Conservation (phyloP, 2,113 vertebrate genomes). For the Ursus arctos region DNA sequence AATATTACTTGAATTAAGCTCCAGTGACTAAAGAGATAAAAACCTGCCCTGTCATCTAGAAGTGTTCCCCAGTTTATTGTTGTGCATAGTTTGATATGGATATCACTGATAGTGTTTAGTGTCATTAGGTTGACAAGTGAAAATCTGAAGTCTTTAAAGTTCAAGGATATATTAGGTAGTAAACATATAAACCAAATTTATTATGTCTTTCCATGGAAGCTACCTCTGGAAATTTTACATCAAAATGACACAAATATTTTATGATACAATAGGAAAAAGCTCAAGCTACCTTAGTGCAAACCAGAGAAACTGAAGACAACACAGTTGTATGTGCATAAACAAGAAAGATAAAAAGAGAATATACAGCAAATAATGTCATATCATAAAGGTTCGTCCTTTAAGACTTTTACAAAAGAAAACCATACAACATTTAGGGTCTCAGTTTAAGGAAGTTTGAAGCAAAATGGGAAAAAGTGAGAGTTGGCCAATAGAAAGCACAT, state of each 20-base stretch:
- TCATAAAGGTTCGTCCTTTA: constrained; percentile 21
- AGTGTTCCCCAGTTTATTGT: background rate
- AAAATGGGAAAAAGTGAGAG: constrained; percentile 19
- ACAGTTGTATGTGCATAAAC: background rate
- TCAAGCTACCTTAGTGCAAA: background rate
- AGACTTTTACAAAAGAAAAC: constrained; percentile 49
- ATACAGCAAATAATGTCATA: background rate
- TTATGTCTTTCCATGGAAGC: constrained; percentile 33
- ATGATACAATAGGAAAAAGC: constrained; percentile 1
- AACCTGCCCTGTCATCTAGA: background rate
- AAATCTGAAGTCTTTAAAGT: constrained; percentile 33
- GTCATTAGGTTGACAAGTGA: background rate
- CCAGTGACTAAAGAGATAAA: background rate
- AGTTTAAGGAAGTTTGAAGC: constrained; percentile 47
- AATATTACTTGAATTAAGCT: constrained; percentile 54
- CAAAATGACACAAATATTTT: constrained; percentile 57
- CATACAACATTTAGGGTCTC: constrained; percentile 35
- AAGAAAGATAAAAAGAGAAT: constrained; percentile 34
- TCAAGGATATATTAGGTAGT: background rate
- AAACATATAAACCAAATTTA: constrained; percentile 42
- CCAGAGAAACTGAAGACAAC: constrained; percentile 2
- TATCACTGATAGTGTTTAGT: background rate
- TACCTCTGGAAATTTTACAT: constrained; percentile 41
- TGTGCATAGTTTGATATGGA: background rate
- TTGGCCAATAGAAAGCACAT: background rate